phyloP scores from a whole-genome alignment of 1,140 invertebrate species.

The Apis florea region DNA sequence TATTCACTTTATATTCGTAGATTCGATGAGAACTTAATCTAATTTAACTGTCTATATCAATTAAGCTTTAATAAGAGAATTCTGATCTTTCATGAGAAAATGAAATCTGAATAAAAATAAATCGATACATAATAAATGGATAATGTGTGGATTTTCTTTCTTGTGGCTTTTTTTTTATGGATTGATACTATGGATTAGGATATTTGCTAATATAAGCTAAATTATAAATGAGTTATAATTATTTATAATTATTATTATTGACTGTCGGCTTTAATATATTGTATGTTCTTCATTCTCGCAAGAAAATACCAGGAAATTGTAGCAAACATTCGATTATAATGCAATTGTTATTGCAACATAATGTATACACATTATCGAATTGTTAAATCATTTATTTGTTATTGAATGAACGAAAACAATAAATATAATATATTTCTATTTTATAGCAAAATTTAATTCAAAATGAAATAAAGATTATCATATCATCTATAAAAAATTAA shows the following conservation, averaged over 20 bases:
- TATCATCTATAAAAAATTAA: too few relatives aligned
- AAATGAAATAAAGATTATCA: too few relatives aligned
- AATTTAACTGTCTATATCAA: conserved; percentile 6
- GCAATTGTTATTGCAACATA: neutral
- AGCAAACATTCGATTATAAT: neutral
- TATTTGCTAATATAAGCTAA: too few relatives aligned
- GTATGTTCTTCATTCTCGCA: neutral
- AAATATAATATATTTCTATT: too few relatives aligned
- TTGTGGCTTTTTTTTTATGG: neutral
- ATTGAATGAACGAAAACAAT: too few relatives aligned
- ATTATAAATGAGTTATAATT: too few relatives aligned
- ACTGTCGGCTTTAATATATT: neutral
- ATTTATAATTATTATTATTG: too few relatives aligned
- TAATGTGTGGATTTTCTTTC: neutral
- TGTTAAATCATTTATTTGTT: too few relatives aligned
- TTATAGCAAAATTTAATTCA: neutral
- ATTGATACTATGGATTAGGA: too few relatives aligned
- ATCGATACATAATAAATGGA: neutral
- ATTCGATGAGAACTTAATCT: neutral
- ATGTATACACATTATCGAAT: neutral
- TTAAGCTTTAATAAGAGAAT: conserved; percentile 13
- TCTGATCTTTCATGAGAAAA: neutral
- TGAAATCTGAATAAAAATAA: neutral
- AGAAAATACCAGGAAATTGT: conserved; percentile 10
- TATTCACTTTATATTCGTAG: neutral